A percentile compares a stretch with the other conserved stretches of the same genome.
These are phyloP conservation scores for Brachionus rotundiformis DNA, from an alignment of 1,140 invertebrate species.

Conservation along the genomic window DNA sequence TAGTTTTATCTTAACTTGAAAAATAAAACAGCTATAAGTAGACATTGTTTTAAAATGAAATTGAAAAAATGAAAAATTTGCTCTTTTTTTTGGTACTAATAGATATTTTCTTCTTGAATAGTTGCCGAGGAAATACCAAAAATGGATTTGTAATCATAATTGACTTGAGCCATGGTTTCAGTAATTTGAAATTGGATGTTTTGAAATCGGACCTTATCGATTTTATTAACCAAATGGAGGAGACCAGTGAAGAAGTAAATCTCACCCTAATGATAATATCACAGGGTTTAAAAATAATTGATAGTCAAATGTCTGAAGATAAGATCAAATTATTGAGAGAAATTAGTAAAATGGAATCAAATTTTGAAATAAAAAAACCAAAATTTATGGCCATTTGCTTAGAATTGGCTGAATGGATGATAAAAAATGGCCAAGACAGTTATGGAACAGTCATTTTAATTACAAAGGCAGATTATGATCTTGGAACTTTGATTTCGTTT, in stretches of 20 bases:
- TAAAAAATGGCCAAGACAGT: background rate
- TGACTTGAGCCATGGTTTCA: background rate
- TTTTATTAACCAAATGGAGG: background rate
- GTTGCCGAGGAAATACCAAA: background rate
- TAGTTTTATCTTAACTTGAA: background rate
- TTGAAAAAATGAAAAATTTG: background rate
- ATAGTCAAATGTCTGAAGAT: background rate
- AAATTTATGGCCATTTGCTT: background rate
- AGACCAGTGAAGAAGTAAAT: background rate
- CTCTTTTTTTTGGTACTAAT: background rate
- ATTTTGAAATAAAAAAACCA: background rate
- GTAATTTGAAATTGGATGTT: background rate
- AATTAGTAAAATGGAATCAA: background rate
- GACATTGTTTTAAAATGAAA: background rate
- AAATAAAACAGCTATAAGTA: background rate
- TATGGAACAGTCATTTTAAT: background rate
- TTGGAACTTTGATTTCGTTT: background rate
- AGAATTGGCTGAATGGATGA: background rate
- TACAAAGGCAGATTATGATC: background rate
- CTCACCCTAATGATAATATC: background rate
- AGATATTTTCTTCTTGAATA: background rate
- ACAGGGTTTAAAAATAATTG: background rate
- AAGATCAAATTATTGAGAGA: background rate
- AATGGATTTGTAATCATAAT: background rate
- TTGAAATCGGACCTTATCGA: background rate